Base-by-base conservation (phyloP, 2,113 vertebrate species). In the Ia io region DNA sequence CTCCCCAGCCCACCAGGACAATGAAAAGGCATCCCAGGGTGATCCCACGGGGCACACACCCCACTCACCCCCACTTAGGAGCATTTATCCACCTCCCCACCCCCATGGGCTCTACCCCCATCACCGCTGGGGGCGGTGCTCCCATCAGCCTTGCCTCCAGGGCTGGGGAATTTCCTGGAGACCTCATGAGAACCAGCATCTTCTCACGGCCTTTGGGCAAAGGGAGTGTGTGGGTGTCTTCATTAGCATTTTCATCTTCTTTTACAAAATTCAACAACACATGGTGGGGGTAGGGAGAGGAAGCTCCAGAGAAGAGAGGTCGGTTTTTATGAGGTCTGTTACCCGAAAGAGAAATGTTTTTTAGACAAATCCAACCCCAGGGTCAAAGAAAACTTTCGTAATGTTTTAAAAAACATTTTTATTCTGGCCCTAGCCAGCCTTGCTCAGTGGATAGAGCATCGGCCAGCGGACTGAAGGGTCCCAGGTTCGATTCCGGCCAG, bases 141-240 rank as follows among this genome's bases (percentile, higher is more conserved):
- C 69, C 44, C 51, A 1, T 22, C 40, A 30, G 63, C 61, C 65
- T 53, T 65, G 61, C 67, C 88, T 49, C 74, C 32, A 53, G 69
- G 30, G 17, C 83, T 83, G 3, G 49, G 76, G 93, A 87, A 96
- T 95, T 93, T 96, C 95, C 93, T n/a, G 51, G 69, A 93, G 56
- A 10, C 80, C 42, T 89, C 94, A 3, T 88, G 94, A 63, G 76
- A 95, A 93, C 85, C 78, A 73, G 22, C 74, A 40, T 78, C 92
- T 84, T 97, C 94, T 96, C 93, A 95, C 28, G 88, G 87, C 84
- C 90, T 86, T 56, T 32, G n/a, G 65, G 63, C 91, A 90, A 69
- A 74, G 56, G 74, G 79, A 84, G 69, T 35, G 65, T 37, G 37
- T 74, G 59, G 30, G 51, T 80, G 96, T 70, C 71, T 92, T 84